Percentiles rank a stretch among this genome's conserved stretches.
phyloP scores from a whole-genome alignment of 2,797 vertebrate genomes.

The Eutrigla gurnardus region DNA sequence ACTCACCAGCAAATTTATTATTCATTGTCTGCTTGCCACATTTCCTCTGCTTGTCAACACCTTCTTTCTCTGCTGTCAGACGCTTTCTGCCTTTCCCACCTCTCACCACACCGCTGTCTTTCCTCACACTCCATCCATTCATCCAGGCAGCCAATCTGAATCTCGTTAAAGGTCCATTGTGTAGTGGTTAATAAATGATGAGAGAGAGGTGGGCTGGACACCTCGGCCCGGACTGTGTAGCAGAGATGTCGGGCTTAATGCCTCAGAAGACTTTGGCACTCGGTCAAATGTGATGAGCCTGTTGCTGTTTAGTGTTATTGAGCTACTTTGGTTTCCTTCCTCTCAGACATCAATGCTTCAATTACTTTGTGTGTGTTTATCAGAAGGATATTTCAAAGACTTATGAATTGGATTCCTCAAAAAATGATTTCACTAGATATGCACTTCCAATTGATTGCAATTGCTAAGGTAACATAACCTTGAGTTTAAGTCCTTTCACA shows the following conservation, averaged over 20 bases:
- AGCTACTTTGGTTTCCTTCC: conserved; percentile 20
- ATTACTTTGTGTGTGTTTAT: conserved; percentile 24
- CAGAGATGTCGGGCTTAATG: conserved; percentile 53
- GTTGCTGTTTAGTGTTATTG: conserved; percentile 56
- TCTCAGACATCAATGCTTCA: conserved; percentile 21
- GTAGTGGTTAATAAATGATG: conserved; percentile 73
- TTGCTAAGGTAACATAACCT: not conserved
- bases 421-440: conserved; percentile 3
- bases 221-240: conserved; percentile 42
- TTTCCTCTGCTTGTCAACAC: conserved; percentile 67
- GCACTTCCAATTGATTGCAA: not conserved
- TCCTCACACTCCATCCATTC: conserved; percentile 36
- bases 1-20: conserved; percentile 69
- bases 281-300: conserved; percentile 64
- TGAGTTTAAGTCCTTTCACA: not conserved
- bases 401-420: not conserved
- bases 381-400: conserved; percentile 2
- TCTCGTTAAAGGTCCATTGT: conserved; percentile 69
- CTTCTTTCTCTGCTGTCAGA: conserved; percentile 49
- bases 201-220: conserved; percentile 43
- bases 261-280: conserved; percentile 48
- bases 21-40: conserved; percentile 58
- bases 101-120: conserved; percentile 32
- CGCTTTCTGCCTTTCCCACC: conserved; percentile 28
- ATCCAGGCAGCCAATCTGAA: conserved; percentile 31